Conservation (phyloP, 2,888 invertebrate species). For the Heliconius ismenius region DNA sequence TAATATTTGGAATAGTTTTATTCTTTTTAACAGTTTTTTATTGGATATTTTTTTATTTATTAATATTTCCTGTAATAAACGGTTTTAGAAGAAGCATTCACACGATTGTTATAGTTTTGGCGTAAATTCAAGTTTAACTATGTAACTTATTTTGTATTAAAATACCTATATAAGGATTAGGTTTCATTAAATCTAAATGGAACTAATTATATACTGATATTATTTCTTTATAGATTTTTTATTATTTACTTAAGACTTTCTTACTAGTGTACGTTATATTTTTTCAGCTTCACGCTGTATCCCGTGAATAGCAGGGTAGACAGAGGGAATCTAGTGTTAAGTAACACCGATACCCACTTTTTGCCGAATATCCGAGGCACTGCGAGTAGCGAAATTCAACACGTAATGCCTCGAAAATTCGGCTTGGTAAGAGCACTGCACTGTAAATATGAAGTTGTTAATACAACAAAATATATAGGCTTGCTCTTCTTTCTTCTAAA, state of each 20-base stretch:
- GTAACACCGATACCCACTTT: no score
- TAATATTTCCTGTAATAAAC: slow-evolving; percentile 58
- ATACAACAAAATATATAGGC: neutral
- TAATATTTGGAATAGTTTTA: slow-evolving; percentile 43
- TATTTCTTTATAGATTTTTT: no score
- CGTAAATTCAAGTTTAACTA: slow-evolving; percentile 36
- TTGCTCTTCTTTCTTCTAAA: neutral
- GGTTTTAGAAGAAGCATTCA: slow-evolving; percentile 63
- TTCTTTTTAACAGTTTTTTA: slow-evolving; percentile 48
- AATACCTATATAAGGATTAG: neutral
- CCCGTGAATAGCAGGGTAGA: no score
- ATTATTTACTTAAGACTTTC: neutral
- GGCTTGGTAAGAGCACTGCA: no score
- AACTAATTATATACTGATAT: neutral
- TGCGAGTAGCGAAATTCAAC: no score
- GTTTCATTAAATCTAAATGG: neutral
- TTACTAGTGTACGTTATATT: neutral
- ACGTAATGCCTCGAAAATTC: no score
- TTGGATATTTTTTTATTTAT: slow-evolving; percentile 54
- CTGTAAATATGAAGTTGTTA: neutral
- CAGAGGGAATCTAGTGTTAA: no score
- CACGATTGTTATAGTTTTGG: slow-evolving; percentile 55
- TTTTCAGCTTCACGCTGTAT: neutral
- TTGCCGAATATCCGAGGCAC: no score
- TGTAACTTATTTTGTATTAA: neutral